phyloP scores from a whole-genome alignment of 2,888 invertebrate genomes.

The Octodonta nipae region DNA sequence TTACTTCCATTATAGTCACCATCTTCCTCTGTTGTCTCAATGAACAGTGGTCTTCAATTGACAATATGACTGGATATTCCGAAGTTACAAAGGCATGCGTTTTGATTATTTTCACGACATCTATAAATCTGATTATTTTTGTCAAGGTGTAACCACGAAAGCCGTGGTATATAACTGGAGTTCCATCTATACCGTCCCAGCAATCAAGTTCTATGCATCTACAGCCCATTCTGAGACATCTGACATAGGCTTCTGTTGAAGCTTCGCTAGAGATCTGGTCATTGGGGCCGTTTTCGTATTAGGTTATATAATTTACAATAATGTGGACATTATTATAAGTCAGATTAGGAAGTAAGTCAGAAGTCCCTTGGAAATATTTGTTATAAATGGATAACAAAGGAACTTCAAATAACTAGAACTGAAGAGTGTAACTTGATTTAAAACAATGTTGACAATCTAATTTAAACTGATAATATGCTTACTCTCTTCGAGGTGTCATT shows the following conservation, averaged over 20 bases:
- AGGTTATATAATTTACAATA: no score
- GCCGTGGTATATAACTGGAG: slow-evolving; percentile 92
- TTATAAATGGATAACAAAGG: no score
- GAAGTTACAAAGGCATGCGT: slow-evolving; percentile 90
- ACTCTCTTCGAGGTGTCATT: no score
- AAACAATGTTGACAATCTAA: no score
- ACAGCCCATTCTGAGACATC: slow-evolving; percentile 83
- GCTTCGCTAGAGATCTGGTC: slow-evolving; percentile 97
- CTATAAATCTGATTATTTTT: slow-evolving; percentile 86
- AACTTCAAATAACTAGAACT: no score
- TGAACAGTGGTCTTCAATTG: slow-evolving; percentile 86
- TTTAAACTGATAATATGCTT: no score
- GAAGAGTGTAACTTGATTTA: no score
- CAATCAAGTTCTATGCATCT: slow-evolving; percentile 95
- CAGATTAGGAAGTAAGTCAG: no score
- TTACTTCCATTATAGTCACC: slow-evolving; percentile 63
- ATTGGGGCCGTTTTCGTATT: no score
- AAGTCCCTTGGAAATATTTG: no score
- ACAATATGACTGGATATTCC: slow-evolving; percentile 78
- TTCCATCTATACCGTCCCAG: slow-evolving; percentile 94
- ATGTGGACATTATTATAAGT: no score
- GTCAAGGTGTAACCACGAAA: slow-evolving; percentile 96
- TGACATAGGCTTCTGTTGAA: slow-evolving; percentile 86
- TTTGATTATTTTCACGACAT: slow-evolving; percentile 85
- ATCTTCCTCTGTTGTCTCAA: slow-evolving; percentile 79